phyloP scores from a whole-genome alignment of 1,140 invertebrate genomes.

The Drosophila kikkawai region DNA sequence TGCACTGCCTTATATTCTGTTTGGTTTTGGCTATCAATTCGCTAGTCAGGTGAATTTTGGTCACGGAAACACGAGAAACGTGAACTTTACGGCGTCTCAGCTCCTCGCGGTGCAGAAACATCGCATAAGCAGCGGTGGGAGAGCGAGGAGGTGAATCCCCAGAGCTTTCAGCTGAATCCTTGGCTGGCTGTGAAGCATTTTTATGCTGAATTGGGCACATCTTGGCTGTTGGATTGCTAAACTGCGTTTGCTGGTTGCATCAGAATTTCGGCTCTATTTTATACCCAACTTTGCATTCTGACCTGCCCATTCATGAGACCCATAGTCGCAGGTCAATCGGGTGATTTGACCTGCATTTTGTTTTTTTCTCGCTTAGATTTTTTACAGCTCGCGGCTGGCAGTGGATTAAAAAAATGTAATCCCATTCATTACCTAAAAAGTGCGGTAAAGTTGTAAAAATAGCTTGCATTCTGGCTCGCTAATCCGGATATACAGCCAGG shows the following conservation, averaged over 20 bases:
- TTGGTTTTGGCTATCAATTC: slow-evolving; percentile 66
- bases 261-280: slow-evolving; percentile 29
- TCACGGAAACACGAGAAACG: slow-evolving; percentile 37
- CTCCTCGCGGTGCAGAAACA: slow-evolving; percentile 70
- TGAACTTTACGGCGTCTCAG: slow-evolving; percentile 52
- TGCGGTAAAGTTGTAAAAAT: slow-evolving; percentile 56
- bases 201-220: slow-evolving; percentile 54
- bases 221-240: slow-evolving; percentile 33
- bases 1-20: slow-evolving; percentile 59
- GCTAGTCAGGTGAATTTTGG: slow-evolving; percentile 68
- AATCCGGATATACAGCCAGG: slow-evolving; percentile 68
- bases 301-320: slow-evolving; percentile 74
- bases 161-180: slow-evolving; percentile 3
- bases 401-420: slow-evolving; percentile 75
- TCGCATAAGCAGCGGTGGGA: slow-evolving; percentile 60
- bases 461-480: slow-evolving; percentile 27
- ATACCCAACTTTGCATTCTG: slow-evolving; percentile 46
- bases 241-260: slow-evolving; percentile 50
- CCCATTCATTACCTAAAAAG: slow-evolving; percentile 82
- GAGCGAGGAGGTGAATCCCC: slow-evolving; percentile 7
- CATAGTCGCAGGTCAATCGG: slow-evolving; percentile 40
- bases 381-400: slow-evolving; percentile 32
- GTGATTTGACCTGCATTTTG: slow-evolving; percentile 21
- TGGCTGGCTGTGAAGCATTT: slow-evolving; percentile 4
- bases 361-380: slow-evolving; percentile 54